Evolutionary conservation across 2,797 vertebrate species (phyloP).

Genomic region (Hemitrygon akajei): DNA sequence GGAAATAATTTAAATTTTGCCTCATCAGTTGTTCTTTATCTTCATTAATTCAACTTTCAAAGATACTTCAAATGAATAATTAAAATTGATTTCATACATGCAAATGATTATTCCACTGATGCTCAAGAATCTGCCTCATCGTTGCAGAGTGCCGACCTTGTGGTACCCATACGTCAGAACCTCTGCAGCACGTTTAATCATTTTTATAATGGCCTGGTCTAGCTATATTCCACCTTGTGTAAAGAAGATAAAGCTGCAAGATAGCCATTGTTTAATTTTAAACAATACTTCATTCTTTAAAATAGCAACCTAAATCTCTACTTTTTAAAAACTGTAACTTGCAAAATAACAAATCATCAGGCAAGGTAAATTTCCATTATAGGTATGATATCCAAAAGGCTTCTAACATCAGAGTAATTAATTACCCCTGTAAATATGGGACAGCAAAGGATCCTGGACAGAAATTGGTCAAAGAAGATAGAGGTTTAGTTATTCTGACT

Average conservation of each 20-base stretch:
- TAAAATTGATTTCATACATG: not conserved
- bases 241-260: not conserved
- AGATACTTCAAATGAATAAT: not conserved
- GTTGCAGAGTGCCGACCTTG: not conserved
- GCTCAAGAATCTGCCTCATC: not conserved
- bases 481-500: no score
- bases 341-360: not conserved
- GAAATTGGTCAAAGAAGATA: no score
- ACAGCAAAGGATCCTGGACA: not conserved
- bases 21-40: not conserved
- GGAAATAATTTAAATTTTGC: not conserved
- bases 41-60: not conserved
- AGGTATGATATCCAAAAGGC: not conserved
- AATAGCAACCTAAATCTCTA: not conserved
- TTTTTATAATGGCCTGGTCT: not conserved
- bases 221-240: not conserved
- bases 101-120: not conserved
- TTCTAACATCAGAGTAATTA: not conserved
- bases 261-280: not conserved
- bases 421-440: not conserved
- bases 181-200: not conserved
- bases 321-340: not conserved
- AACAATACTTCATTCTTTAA: not conserved
- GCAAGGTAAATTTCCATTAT: not conserved
- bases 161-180: not conserved